Evolutionary conservation across 2,888 invertebrate species (phyloP).

Genomic region (Hedychridium roseum): DNA sequence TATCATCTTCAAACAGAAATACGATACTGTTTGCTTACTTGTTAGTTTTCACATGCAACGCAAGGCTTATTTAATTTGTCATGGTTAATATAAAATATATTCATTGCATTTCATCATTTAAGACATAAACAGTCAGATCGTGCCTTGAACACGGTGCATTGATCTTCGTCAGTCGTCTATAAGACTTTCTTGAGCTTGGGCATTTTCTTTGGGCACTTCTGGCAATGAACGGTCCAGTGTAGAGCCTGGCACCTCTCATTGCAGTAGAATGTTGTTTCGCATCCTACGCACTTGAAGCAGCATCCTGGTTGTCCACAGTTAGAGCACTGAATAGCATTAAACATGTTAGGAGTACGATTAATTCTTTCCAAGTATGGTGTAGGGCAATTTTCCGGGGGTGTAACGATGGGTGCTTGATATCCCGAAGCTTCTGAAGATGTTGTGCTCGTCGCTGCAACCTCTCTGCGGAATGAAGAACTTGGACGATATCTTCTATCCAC

Average conservation of each 20-base stretch:
- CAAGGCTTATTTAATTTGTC: too few species aligned
- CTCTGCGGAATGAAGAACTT: too few species aligned
- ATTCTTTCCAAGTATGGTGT: conserved; percentile 51
- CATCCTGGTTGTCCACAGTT: conserved; percentile 46
- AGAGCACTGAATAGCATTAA: conserved; percentile 41
- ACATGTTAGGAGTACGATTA: conserved; percentile 30
- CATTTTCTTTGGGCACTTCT: conserved; percentile 55
- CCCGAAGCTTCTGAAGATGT: too few species aligned
- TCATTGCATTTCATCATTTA: conserved; percentile 7
- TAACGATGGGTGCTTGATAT: too few species aligned
- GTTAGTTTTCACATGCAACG: too few species aligned
- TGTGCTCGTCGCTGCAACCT: too few species aligned
- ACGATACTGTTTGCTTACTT: not conserved
- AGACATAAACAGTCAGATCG: conserved; percentile 3
- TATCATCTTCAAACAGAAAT: not conserved
- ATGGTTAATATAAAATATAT: too few species aligned
- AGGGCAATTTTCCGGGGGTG: conserved; percentile 38
- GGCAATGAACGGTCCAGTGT: conserved; percentile 53
- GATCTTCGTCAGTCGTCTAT: conserved; percentile 14
- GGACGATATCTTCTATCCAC: too few species aligned
- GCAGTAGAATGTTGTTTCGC: conserved; percentile 54
- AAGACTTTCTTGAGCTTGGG: conserved; percentile 55
- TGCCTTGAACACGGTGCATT: conserved; percentile 7
- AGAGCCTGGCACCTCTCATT: conserved; percentile 52
- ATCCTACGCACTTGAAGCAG: conserved; percentile 56